phyloP scores from a whole-genome alignment of 2,113 vertebrate genomes.

The Alaudala cheleensis region DNA sequence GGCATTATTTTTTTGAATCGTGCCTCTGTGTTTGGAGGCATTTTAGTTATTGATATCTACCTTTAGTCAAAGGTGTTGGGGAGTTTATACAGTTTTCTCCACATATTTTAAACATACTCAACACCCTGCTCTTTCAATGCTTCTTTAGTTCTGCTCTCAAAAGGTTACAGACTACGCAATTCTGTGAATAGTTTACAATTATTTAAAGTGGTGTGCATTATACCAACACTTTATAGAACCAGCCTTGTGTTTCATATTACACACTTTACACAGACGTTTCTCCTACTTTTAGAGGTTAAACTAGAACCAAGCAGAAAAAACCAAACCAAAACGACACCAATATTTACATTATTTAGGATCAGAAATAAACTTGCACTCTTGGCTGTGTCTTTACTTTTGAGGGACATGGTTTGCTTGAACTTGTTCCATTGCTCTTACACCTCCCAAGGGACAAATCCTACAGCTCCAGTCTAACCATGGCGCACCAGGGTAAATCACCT shows the following conservation, averaged over 20 bases:
- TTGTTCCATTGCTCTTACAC: background rate
- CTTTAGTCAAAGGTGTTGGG: background rate
- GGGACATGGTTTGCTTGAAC: background rate
- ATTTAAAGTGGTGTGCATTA: background rate
- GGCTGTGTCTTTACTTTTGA: background rate
- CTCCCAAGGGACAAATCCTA: background rate
- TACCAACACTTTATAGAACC: background rate
- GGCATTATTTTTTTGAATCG: background rate
- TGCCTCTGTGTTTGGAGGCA: background rate
- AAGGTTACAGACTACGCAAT: background rate
- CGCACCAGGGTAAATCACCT: background rate
- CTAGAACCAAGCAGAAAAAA: background rate
- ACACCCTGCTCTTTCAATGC: background rate
- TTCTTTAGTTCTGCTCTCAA: background rate
- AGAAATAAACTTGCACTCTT: background rate
- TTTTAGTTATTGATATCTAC: background rate
- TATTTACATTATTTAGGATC: background rate
- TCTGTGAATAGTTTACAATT: background rate
- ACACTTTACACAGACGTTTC: background rate
- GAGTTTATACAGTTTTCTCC: background rate
- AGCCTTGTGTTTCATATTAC: background rate
- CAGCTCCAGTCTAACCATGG: background rate
- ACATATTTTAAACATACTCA: background rate
- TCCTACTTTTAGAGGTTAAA: background rate
- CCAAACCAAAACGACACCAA: background rate